Percentiles rank a stretch among this genome's conserved stretches.
Conservation (phyloP, 2,797 vertebrate genomes). For the Pogonophryne albipinna region DNA sequence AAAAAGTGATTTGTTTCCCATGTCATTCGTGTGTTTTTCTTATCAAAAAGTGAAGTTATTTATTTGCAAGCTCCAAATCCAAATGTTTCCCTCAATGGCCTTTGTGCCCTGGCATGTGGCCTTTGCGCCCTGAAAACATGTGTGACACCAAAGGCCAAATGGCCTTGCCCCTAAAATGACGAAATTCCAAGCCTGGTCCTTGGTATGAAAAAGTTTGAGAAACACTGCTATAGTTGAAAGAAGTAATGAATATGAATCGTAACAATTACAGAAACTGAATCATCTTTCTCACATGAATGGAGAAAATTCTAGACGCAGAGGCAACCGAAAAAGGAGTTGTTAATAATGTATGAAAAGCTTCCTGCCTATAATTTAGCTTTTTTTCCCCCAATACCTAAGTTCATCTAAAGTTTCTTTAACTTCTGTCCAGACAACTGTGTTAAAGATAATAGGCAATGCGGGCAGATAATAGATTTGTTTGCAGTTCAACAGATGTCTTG, state of each 20-base stretch:
- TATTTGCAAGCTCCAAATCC: no score
- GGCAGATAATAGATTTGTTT: neutral
- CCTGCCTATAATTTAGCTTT: neutral
- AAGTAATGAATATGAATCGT: conserved; percentile 26
- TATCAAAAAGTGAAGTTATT: no score
- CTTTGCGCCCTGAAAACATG: no score
- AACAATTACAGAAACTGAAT: conserved; percentile 4
- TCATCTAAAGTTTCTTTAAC: conserved; percentile 6
- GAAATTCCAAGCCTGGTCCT: no score
- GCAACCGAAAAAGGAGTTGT: neutral
- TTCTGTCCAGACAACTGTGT: neutral
- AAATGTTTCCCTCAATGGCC: no score
- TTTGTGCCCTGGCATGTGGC: no score
- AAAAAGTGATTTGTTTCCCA: no score
- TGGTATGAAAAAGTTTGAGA: no score
- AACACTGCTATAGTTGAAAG: neutral
- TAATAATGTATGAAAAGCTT: neutral
- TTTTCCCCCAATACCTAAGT: neutral
- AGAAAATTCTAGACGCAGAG: neutral
- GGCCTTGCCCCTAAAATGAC: no score
- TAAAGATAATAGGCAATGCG: neutral
- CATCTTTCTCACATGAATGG: conserved; percentile 21
- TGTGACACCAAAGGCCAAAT: no score
- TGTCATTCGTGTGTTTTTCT: no score
- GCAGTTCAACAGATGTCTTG: neutral